Evolutionary conservation across 2,888 invertebrate genomes (phyloP).

Genomic region (Sesia apiformis): DNA sequence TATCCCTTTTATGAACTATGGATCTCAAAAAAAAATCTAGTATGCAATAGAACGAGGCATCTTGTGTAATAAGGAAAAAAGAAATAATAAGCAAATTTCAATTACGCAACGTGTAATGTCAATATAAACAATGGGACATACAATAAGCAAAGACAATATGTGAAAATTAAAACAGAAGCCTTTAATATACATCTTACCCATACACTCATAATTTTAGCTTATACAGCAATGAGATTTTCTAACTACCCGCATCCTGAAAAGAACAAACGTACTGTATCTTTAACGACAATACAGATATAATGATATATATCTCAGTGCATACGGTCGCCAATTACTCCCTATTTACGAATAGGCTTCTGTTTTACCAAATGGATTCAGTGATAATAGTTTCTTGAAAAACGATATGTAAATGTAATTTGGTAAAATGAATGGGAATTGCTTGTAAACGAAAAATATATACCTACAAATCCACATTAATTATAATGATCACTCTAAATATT

Average conservation of each 20-base stretch:
- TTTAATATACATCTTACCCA: constrained; percentile 30
- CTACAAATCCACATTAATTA: neutral
- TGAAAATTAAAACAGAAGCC: constrained; percentile 51
- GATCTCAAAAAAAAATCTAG: no score
- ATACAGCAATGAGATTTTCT: constrained; percentile 67
- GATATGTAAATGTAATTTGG: neutral
- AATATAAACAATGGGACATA: no score
- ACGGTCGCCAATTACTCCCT: neutral
- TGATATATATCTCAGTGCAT: neutral
- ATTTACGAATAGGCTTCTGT: constrained; percentile 7
- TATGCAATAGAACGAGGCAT: no score
- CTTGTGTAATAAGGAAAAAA: no score
- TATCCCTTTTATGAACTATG: no score
- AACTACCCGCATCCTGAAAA: constrained; percentile 60
- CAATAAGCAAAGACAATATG: neutral
- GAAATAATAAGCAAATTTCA: no score
- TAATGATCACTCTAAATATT: neutral
- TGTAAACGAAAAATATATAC: neutral
- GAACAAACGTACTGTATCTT: constrained; percentile 23
- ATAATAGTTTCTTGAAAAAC: neutral
- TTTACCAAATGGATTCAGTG: neutral
- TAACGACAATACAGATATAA: neutral
- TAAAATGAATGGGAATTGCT: neutral
- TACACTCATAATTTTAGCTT: constrained; percentile 30
- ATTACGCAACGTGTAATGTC: no score